Conservation (phyloP, 2,113 vertebrate genomes). For the Typhlomys cinereus region DNA sequence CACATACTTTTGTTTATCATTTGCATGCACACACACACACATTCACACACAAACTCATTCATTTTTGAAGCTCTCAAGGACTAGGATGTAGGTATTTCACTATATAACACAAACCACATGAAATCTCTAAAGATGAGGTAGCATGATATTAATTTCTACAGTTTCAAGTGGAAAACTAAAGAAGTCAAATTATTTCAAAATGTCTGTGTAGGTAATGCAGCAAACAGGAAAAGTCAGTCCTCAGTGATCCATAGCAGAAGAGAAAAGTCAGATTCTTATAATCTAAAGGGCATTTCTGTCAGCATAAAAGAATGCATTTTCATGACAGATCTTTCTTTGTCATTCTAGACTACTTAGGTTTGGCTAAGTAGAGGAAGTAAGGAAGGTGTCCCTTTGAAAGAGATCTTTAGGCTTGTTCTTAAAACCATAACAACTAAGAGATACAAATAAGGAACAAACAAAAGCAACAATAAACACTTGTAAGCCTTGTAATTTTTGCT, state of each 20-base stretch:
- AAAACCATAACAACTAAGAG: background rate
- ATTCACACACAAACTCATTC: background rate
- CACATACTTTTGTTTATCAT: conserved; percentile 11
- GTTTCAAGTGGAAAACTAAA: conserved; percentile 51
- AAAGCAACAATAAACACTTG: background rate
- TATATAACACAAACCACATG: conserved; percentile 26
- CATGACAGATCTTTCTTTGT: background rate
- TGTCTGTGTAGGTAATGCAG: conserved; percentile 35
- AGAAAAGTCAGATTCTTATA: background rate
- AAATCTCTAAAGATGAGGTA: conserved; percentile 47
- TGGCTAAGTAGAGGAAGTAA: conserved; percentile 1
- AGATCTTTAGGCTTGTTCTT: background rate
- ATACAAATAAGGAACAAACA: conserved; percentile 39
- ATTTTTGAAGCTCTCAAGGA: conserved; percentile 38
- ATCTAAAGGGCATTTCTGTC: conserved; percentile 26
- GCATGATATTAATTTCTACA: conserved; percentile 50
- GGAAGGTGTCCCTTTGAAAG: background rate
- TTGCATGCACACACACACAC: background rate
- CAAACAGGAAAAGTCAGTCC: conserved; percentile 40
- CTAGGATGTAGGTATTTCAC: background rate
- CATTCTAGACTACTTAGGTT: conserved; percentile 15
- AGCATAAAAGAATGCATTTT: background rate
- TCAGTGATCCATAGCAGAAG: conserved; percentile 8
- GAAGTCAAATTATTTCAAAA: conserved; percentile 64
- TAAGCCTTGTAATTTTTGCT: conserved; percentile 46